Evolutionary conservation across 2,797 vertebrate genomes (phyloP).

Genomic region (Parauchenoglanis punctatus): DNA sequence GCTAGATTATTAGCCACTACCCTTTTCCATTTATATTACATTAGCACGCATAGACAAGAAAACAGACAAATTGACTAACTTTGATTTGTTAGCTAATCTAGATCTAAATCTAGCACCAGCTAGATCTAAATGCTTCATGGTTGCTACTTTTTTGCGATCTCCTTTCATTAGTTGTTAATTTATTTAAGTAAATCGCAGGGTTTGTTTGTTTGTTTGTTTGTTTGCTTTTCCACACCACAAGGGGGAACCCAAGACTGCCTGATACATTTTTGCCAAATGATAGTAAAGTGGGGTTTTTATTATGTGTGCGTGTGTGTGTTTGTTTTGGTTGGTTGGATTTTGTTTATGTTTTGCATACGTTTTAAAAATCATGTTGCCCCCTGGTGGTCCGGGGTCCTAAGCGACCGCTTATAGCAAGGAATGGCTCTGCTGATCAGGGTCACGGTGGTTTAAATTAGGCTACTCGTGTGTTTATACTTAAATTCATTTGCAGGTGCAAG

Average conservation of each 20-base stretch:
- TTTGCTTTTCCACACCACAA: neutral
- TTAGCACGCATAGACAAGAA: neutral
- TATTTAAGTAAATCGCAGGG: neutral
- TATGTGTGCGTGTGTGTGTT: too few relatives aligned
- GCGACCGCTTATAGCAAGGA: neutral
- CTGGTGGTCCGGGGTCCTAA: neutral
- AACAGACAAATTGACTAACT: too few relatives aligned
- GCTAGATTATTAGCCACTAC: neutral
- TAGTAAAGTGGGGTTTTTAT: too few relatives aligned
- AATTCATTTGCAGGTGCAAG: neutral
- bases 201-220: too few relatives aligned
- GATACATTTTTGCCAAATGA: too few relatives aligned
- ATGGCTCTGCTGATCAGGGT: neutral
- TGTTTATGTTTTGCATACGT: neutral
- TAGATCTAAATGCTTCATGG: neutral
- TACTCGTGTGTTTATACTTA: neutral
- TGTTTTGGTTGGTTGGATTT: too few relatives aligned
- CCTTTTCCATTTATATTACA: neutral
- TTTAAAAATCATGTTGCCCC: neutral
- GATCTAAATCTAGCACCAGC: neutral
- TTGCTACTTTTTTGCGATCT: neutral
- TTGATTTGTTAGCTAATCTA: neutral
- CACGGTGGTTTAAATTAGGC: neutral
- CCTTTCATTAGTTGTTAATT: neutral
- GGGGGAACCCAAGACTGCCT: neutral